Evolutionary conservation across 2,797 vertebrate genomes (phyloP).

Genomic region (Smutsia temminckii): DNA sequence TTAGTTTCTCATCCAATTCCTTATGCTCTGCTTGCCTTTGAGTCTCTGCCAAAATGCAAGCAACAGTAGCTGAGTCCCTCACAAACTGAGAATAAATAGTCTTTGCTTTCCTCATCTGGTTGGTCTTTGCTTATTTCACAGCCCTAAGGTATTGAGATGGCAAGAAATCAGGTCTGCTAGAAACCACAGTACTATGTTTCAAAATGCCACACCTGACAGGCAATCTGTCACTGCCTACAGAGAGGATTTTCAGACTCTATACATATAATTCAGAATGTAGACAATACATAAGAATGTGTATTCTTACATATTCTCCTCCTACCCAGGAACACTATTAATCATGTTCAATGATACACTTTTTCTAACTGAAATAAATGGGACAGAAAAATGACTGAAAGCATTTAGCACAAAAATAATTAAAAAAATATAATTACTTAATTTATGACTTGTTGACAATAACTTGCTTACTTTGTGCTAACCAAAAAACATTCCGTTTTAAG

Average conservation of each 20-base stretch:
- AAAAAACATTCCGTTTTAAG: conserved; percentile 16
- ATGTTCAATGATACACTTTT: neutral
- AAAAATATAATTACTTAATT: neutral
- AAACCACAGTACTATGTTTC: neutral
- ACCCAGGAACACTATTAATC: neutral
- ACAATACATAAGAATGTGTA: neutral
- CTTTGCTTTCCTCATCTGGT: neutral
- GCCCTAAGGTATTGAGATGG: neutral
- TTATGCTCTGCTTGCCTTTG: conserved; percentile 16
- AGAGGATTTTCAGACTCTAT: neutral
- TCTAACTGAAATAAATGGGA: neutral
- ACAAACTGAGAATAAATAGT: neutral
- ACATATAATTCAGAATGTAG: neutral
- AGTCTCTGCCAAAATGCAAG: neutral
- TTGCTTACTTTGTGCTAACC: neutral
- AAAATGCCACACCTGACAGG: neutral
- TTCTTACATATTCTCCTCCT: neutral
- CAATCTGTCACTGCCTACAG: neutral
- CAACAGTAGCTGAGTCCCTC: neutral
- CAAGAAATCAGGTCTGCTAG: neutral
- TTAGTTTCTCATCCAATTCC: conserved; percentile 55
- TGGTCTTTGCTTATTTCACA: neutral
- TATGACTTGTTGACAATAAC: neutral
- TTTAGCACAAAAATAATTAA: neutral
- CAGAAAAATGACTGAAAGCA: neutral